Conservation (phyloP, 2,888 invertebrate species). For the Macaria notata region DNA sequence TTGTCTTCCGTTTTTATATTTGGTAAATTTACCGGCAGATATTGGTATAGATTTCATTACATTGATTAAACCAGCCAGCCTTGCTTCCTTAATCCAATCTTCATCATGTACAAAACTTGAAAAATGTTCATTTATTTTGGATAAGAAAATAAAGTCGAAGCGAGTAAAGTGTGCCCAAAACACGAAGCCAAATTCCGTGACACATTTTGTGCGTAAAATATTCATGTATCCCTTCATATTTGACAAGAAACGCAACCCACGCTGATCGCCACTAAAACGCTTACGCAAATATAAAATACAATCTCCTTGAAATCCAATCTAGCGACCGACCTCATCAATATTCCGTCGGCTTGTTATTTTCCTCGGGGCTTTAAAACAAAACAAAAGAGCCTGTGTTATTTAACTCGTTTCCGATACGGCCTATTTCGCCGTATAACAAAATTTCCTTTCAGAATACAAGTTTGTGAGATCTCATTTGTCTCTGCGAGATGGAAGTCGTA, state of each 20-base stretch:
- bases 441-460: conserved; percentile 61
- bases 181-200: neutral
- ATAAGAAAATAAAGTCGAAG: neutral
- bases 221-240: conserved; percentile 26
- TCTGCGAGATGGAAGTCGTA: conserved; percentile 56
- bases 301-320: conserved; percentile 51
- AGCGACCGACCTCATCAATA: conserved; percentile 63
- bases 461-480: conserved; percentile 60
- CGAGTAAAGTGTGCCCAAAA: neutral
- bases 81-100: conserved; percentile 1
- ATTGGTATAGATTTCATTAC: conserved; percentile 26
- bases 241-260: conserved; percentile 39
- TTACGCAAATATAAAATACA: conserved; percentile 51
- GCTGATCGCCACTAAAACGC: conserved; percentile 44
- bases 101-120: conserved; percentile 6
- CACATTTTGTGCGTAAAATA: conserved; percentile 17
- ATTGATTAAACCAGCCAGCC: conserved; percentile 15
- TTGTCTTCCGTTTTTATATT: conserved; percentile 50
- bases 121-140: conserved; percentile 6
- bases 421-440: conserved; percentile 69
- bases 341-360: conserved; percentile 71
- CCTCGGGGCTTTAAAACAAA: conserved; percentile 62
- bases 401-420: conserved; percentile 81
- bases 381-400: conserved; percentile 74
- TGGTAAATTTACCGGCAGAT: conserved; percentile 42